Evolutionary conservation across 2,888 invertebrate species (phyloP).

Genomic region (Drosophila demipolita): DNA sequence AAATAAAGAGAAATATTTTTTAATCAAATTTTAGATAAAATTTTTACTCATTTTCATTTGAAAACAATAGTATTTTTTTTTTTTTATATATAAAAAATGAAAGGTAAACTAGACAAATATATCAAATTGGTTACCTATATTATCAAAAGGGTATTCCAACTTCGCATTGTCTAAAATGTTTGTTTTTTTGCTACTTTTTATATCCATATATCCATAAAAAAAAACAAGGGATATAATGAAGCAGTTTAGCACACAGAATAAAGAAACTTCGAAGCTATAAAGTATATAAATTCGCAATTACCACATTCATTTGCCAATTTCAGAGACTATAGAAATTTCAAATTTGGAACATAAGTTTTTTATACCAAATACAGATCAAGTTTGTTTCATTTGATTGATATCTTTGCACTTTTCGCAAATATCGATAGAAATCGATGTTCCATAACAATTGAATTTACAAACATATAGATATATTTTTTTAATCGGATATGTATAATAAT

Average conservation of each 20-base stretch:
- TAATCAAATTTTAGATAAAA: neutral
- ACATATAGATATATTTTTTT: neutral
- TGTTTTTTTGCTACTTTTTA: neutral
- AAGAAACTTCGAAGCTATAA: neutral
- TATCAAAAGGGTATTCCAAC: neutral
- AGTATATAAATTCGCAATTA: neutral
- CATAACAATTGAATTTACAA: neutral
- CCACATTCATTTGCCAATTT: neutral
- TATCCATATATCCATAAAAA: neutral
- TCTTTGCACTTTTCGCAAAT: neutral
- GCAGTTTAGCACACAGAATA: neutral
- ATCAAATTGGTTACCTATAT: neutral
- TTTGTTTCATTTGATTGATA: neutral
- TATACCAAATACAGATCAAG: neutral
- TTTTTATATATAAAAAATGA: neutral
- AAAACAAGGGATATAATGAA: neutral
- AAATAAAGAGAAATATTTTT: neutral
- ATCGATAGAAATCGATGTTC: neutral
- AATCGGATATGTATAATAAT: neutral
- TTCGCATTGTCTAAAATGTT: neutral
- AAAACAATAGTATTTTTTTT: too few species aligned
- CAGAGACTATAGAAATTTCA: neutral
- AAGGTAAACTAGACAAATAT: accelerated
- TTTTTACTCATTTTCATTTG: neutral
- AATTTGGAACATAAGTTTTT: neutral